Evolutionary conservation across 2,797 vertebrate species (phyloP), one percentile per base, ranked within the genome.

Genomic region (Setipinna tenuifilis): DNA sequence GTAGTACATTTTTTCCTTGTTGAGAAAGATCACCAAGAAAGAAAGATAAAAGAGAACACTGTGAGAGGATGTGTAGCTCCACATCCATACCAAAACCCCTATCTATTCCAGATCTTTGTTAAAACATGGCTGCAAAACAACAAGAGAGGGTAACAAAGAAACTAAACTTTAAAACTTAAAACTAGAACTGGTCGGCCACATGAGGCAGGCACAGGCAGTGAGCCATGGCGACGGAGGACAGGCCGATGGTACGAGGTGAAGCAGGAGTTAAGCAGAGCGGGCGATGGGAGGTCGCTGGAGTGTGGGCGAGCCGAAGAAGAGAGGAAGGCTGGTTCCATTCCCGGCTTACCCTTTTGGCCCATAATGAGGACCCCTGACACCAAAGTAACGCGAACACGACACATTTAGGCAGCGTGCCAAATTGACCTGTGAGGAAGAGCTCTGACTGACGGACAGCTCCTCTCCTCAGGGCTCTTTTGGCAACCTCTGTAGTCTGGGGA

Each of bases 281-380:
- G 62, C 5, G 35, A 41, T 41, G 35, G 35, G 0, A 0, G 86
- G 93, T 93, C 91, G 92, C 10, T 35, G 83, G 91, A 93, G 93
- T 90, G 65, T 89, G 86, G 85, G 90, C 92, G 86, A 85, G 90
- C 92, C 92, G 91, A 41, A 62, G n/a, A 7, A 54, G 50, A 54
- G 2, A 54, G 50, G 7, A 41, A 54, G 50, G 9, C 50, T 54
- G 50, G 50, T 14, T 54, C 50, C 50, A 54, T 14, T 54, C 50
- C 9, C 9, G 50, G 7, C 50, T 54, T 54, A 94, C 93, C 93
- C 95, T 94, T 4, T 94, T 95, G 93, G 92, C 93, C 95, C 89
- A 82, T 95, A 95, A 95, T 95, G 93, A 95, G 92, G 90, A 91
- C 90, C 92, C 92, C 91, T 93, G 93, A 94, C 94, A 93, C 91